Evolutionary conservation across 2,113 vertebrate genomes (phyloP), one percentile per base, ranked within the genome.

Genomic region (Ciconia maguari): DNA sequence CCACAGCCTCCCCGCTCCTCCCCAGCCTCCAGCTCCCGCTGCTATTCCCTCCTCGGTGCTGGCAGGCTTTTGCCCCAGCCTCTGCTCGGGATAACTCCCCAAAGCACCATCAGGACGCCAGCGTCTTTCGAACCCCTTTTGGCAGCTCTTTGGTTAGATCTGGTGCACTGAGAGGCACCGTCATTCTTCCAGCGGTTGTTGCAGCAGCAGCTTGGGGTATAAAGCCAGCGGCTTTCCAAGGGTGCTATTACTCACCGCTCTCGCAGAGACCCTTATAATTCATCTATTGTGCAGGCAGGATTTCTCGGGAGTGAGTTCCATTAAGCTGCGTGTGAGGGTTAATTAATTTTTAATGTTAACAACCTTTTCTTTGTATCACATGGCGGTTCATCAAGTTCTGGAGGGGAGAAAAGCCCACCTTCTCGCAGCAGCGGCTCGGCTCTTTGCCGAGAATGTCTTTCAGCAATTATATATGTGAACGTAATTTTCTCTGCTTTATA

Each of bases 291-390:
- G 64, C 38, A 0, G 93, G 83, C 75, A 86, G 83, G 3, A 26
- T 86, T 85, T 18, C 85, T 90, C 18, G 15, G 60, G 90, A 83
- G 86, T 1, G 26, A 66, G 36, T 72, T 74, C 88, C 90, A 87
- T 77, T 46, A 91, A 86, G 90, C 88, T 48, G 83, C 3, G 3
- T 74, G 85, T 3, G 72, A 88, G 85, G 88, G 71, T 92, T 95
- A 95, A 96, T 96, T 93, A 87, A 95, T 95, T 90, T 95, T 93
- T 94, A 68, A 92, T 68, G 86, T 57, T 94, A 84, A 83, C 90
- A 92, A 81, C 86, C 89, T 96, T 94, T 93, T 36, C 94, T 96
- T 78, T 87, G 89, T 78, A 34, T 55, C 80, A 27, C 92, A 22
- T 2, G 83, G 88, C 2, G 7, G 68, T 55, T 86, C 85, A 25